Evolutionary conservation across 2,113 vertebrate genomes (phyloP).

Genomic region (Zosterops borbonicus): DNA sequence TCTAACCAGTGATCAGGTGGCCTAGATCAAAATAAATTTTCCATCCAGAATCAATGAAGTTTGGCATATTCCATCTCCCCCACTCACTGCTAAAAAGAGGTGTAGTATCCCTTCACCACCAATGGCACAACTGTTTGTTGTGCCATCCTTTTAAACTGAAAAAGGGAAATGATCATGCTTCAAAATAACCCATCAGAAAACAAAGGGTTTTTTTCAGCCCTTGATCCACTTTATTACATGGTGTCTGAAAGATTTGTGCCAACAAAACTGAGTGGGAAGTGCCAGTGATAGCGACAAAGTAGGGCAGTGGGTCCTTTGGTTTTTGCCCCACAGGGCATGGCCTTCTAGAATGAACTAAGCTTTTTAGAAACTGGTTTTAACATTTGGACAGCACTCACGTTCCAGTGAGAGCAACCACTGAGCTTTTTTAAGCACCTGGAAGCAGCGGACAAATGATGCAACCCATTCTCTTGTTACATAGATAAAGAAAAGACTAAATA

Average conservation of each 20-base stretch:
- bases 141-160: neutral
- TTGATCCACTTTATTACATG: neutral
- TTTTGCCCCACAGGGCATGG: slow-evolving; percentile 49
- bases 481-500: slow-evolving; percentile 69
- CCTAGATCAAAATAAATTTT: neutral
- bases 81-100: neutral
- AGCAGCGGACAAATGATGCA: slow-evolving; percentile 65
- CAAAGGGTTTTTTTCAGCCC: neutral
- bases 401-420: slow-evolving; percentile 33
- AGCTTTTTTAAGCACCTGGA: slow-evolving; percentile 77
- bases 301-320: slow-evolving; percentile 47
- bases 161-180: neutral
- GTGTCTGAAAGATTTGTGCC: neutral
- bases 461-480: slow-evolving; percentile 62
- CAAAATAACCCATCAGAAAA: neutral
- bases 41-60: neutral
- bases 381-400: slow-evolving; percentile 48
- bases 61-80: neutral
- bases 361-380: slow-evolving; percentile 56
- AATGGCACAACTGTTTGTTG: neutral
- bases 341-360: slow-evolving; percentile 43
- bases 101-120: neutral
- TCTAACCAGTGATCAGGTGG: neutral
- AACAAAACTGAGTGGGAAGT: neutral
- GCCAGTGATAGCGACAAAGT: neutral